Evolutionary conservation across 2,113 vertebrate genomes (phyloP).

Genomic region (Osmerus eperlanus): DNA sequence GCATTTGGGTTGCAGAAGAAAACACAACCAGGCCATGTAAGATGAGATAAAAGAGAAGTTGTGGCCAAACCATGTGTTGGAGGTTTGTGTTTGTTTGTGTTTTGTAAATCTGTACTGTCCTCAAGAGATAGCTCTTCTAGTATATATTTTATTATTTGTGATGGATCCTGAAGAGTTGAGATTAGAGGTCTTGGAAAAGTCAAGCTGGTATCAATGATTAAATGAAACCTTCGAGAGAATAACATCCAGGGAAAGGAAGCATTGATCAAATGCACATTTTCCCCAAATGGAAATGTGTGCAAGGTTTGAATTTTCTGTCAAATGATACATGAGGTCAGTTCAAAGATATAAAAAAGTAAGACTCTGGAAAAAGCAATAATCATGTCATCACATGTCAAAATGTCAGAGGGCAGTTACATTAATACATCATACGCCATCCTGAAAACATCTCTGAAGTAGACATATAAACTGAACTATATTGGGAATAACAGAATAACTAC

Average conservation of each 20-base stretch:
- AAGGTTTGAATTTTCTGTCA: slow-evolving; percentile 23
- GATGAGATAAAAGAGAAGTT: too few species aligned
- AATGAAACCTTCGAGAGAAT: slow-evolving; percentile 28
- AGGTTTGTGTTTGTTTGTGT: neutral
- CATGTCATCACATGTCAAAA: slow-evolving; percentile 31
- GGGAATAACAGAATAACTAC: slow-evolving; percentile 40
- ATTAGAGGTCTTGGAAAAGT: neutral
- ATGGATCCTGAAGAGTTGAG: too few species aligned
- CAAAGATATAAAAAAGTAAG: slow-evolving; percentile 26
- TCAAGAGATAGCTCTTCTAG: too few species aligned
- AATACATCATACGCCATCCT: slow-evolving; percentile 22
- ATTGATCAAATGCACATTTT: slow-evolving; percentile 23
- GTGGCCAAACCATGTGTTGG: too few species aligned
- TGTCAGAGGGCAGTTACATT: slow-evolving; percentile 31
- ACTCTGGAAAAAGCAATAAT: slow-evolving; percentile 40
- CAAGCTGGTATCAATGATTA: slow-evolving; percentile 27
- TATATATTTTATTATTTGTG: too few species aligned
- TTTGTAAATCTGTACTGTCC: neutral
- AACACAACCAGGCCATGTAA: too few species aligned
- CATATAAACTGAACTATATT: slow-evolving; percentile 19
- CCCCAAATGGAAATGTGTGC: slow-evolving; percentile 30
- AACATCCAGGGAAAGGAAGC: slow-evolving; percentile 34
- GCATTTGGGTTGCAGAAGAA: too few species aligned
- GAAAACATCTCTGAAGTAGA: slow-evolving; percentile 18
- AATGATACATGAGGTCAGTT: slow-evolving; percentile 21